Evolutionary conservation across 2,797 vertebrate genomes (phyloP).

Genomic region (Rhynchonycteris naso): DNA sequence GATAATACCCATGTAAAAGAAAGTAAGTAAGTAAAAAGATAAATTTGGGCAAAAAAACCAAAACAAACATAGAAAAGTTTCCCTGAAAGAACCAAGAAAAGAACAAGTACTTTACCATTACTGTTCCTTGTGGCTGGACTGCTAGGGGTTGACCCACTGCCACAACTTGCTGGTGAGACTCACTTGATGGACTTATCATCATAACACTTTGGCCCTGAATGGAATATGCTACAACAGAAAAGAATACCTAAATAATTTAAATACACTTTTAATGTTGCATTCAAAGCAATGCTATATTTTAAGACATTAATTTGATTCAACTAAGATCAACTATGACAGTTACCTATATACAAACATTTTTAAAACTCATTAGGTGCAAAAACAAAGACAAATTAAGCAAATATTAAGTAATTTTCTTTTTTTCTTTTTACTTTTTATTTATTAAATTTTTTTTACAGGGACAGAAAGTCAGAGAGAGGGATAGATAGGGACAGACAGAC

Average conservation of each 20-base stretch:
- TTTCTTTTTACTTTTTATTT: too few relatives aligned
- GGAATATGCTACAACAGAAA: conserved; percentile 91
- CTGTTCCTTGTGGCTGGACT: conserved; percentile 98
- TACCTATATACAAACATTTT: not conserved
- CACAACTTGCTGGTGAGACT: conserved; percentile 99
- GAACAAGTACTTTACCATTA: conserved; percentile 91
- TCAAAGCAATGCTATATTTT: conserved; percentile 28
- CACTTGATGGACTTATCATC: conserved; percentile 99
- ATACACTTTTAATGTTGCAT: not conserved
- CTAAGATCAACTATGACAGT: not conserved
- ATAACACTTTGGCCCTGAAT: conserved; percentile 98
- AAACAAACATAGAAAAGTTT: not conserved
- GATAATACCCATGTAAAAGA: not conserved
- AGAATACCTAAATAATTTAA: conserved; percentile 59
- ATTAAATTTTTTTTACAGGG: too few relatives aligned
- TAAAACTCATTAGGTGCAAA: conserved; percentile 27
- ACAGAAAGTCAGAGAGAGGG: too few relatives aligned
- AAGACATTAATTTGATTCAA: conserved; percentile 47
- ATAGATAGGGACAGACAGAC: too few relatives aligned
- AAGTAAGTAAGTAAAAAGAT: not conserved
- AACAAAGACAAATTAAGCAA: conserved; percentile 31
- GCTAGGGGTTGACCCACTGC: conserved; percentile 97
- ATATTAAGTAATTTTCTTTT: conserved; percentile 36
- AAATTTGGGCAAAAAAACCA: conserved; percentile 40
- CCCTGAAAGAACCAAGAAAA: conserved; percentile 37